A percentile compares a stretch with the other conserved stretches of the same genome.
These are phyloP conservation scores for Polyodon spathula DNA, from an alignment of 2,113 vertebrate genomes.

Conservation along the genomic window DNA sequence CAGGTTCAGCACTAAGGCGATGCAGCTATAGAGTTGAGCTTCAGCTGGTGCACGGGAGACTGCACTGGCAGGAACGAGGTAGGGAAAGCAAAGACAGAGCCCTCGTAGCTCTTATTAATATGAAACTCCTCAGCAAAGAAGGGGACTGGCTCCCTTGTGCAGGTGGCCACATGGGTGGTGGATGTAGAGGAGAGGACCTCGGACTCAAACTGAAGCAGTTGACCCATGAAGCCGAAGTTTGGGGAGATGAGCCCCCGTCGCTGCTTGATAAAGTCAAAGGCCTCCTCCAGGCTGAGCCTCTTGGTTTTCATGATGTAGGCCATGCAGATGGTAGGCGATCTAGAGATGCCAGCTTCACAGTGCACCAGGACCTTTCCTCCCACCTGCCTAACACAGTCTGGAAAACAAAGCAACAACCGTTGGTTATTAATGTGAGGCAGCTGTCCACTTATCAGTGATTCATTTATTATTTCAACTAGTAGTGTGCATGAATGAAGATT, in stretches of 20 bases:
- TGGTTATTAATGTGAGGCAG: neutral
- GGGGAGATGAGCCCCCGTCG: conserved; percentile 81
- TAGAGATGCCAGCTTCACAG: conserved; percentile 93
- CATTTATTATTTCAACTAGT: no score
- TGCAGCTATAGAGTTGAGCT: conserved; percentile 77
- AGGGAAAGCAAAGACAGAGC: conserved; percentile 78
- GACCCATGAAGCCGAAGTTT: conserved; percentile 97
- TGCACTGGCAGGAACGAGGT: conserved; percentile 80
- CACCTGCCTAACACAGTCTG: conserved; percentile 72
- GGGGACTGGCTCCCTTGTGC: conserved; percentile 65
- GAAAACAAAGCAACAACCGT: conserved; percentile 20
- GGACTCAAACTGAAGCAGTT: conserved; percentile 87
- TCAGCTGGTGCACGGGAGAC: conserved; percentile 72
- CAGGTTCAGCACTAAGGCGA: conserved; percentile 67
- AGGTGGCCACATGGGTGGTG: conserved; percentile 53
- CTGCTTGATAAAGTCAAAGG: conserved; percentile 90
- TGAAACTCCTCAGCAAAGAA: conserved; percentile 76
- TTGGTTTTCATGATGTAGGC: conserved; percentile 95
- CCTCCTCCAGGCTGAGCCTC: conserved; percentile 76
- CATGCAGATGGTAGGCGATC: conserved; percentile 97
- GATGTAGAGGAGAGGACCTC: conserved; percentile 80
- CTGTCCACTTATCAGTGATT: no score
- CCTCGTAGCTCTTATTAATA: conserved; percentile 72
- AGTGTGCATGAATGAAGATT: neutral
- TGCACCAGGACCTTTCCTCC: conserved; percentile 91